Conservation (phyloP, 1,140 invertebrate genomes). For the Zaprionus inermis region DNA sequence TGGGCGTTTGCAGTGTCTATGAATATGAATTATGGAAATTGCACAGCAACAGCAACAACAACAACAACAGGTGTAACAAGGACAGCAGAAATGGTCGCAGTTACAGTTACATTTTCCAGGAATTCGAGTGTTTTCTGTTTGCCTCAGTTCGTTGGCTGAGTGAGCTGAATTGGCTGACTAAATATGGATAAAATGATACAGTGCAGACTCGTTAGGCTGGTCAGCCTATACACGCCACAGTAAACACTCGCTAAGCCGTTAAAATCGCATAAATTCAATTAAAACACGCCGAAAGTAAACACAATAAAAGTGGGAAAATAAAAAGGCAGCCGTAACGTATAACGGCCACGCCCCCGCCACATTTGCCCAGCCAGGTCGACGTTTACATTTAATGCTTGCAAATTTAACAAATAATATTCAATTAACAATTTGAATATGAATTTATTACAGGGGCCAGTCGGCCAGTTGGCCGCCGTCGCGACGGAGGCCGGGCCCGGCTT, state of each 20-base stretch:
- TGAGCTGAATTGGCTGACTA: conserved; percentile 53
- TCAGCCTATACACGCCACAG: neutral
- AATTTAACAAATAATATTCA: conserved; percentile 84
- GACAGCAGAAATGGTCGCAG: neutral
- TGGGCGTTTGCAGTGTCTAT: conserved; percentile 67
- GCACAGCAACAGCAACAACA: conserved; percentile 48
- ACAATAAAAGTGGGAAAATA: conserved; percentile 30
- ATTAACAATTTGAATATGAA: conserved; percentile 84
- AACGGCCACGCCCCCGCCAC: conserved; percentile 55
- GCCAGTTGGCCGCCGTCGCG: conserved; percentile 17
- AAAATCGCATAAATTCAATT: conserved; percentile 69
- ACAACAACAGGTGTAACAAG: conserved; percentile 38
- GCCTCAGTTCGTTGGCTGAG: conserved; percentile 44
- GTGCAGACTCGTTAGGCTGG: neutral
- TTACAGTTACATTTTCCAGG: conserved; percentile 31
- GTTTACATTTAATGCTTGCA: conserved; percentile 83
- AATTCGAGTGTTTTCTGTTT: conserved; percentile 16
- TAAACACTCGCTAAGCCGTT: conserved; percentile 15
- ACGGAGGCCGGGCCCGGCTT: conserved; percentile 65
- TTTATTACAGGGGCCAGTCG: conserved; percentile 74
- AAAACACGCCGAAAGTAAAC: conserved; percentile 29
- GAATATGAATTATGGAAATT: conserved; percentile 84
- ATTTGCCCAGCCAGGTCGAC: conserved; percentile 58
- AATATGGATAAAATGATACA: neutral
- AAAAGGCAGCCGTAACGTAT: conserved; percentile 33